Conservation (phyloP, 2,888 invertebrate species). For the Merodon equestris region DNA sequence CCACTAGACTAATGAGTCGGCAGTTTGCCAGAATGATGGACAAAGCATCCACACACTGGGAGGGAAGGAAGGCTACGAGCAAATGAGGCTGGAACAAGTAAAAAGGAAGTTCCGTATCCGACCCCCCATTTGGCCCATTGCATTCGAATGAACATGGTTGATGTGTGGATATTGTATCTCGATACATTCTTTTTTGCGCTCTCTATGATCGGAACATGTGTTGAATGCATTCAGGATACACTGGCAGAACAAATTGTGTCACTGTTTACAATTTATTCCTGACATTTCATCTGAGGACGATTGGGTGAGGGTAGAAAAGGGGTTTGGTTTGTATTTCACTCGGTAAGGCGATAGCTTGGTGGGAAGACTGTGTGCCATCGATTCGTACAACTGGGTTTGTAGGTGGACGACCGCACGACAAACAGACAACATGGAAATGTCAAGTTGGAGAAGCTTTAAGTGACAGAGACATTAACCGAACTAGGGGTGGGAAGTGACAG, state of each 20-base stretch:
- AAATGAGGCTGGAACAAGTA: slow-evolving; percentile 27
- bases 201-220: slow-evolving; percentile 34
- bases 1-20: slow-evolving; percentile 62
- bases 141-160: no score
- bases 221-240: slow-evolving; percentile 50
- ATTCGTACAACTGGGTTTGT: slow-evolving; percentile 30
- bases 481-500: not conserved
- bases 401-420: slow-evolving; percentile 25
- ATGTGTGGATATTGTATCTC: slow-evolving; percentile 43
- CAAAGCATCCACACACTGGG: no score
- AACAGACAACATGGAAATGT: slow-evolving; percentile 22
- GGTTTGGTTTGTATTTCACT: slow-evolving; percentile 26
- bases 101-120: slow-evolving; percentile 9
- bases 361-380: slow-evolving; percentile 11
- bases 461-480: slow-evolving; percentile 6
- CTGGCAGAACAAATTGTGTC: slow-evolving; percentile 56
- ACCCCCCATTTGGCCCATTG: not conserved
- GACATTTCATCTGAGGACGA: slow-evolving; percentile 53
- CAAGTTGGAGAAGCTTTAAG: slow-evolving; percentile 28
- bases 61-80: slow-evolving; percentile 20
- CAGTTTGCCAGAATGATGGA: slow-evolving; percentile 42
- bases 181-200: slow-evolving; percentile 10
- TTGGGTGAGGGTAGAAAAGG: not conserved
- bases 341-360: not conserved
- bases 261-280: slow-evolving; percentile 54